A percentile compares a stretch with the other conserved stretches of the same genome.
Conservation (phyloP, 1,140 invertebrate species). For the Drosophila punjabiensis region DNA sequence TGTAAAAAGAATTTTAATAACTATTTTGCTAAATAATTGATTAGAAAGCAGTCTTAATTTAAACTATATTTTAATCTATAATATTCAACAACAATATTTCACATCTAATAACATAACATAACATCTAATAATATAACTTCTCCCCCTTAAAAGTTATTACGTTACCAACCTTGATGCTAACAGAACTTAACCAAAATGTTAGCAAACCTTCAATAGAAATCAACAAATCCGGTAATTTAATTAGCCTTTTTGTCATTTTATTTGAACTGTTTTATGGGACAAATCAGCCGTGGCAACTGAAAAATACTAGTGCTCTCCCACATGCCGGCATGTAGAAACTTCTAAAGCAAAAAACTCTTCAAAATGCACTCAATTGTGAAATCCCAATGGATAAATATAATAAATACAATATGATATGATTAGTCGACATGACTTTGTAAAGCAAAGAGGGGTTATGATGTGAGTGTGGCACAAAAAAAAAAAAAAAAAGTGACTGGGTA, state of each 20-base stretch:
- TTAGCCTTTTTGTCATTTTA: background rate
- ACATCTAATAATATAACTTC: too few species aligned
- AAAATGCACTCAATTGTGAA: constrained; percentile 70
- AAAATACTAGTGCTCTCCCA: background rate
- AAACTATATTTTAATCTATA: background rate
- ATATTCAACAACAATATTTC: too few species aligned
- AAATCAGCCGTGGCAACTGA: background rate
- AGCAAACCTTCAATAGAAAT: background rate
- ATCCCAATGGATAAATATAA: constrained; percentile 59
- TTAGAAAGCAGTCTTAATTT: background rate
- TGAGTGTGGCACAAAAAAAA: background rate
- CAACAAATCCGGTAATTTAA: constrained; percentile 15
- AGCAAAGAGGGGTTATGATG: constrained; percentile 5
- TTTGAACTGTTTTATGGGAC: constrained; percentile 7
- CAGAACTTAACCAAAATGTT: background rate
- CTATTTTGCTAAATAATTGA: background rate
- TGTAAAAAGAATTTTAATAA: background rate
- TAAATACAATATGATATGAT: constrained; percentile 72
- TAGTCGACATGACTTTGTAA: constrained; percentile 47
- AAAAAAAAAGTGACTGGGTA: constrained; percentile 40
- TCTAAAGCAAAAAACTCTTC: constrained; percentile 23
- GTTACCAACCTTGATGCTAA: background rate
- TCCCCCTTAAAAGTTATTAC: background rate
- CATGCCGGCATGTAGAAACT: background rate
- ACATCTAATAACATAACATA: too few species aligned